Evolutionary conservation across 1,140 invertebrate genomes (phyloP).

Genomic region (Dinoponera quadriceps): DNA sequence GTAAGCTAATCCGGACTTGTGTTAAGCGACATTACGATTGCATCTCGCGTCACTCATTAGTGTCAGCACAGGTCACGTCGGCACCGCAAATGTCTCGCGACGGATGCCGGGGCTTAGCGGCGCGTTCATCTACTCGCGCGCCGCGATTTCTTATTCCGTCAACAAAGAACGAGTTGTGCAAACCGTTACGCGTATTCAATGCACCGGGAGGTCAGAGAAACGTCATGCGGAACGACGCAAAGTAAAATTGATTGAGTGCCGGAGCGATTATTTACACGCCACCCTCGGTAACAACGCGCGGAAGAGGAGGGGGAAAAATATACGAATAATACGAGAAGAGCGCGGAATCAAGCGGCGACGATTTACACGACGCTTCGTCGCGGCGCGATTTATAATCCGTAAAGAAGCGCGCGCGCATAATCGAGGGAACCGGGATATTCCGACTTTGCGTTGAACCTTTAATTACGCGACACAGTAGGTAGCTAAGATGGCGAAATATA

Average conservation of each 20-base stretch:
- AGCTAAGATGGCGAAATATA: no score
- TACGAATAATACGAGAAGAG: no score
- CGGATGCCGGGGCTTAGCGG: background rate
- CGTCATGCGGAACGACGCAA: background rate
- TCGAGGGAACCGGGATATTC: no score
- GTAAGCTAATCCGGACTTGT: slow-evolving; percentile 18
- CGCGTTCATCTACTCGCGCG: background rate
- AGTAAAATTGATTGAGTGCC: background rate
- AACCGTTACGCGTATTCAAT: slow-evolving; percentile 30
- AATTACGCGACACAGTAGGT: no score
- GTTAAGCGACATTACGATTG: slow-evolving; percentile 2
- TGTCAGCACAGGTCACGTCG: background rate
- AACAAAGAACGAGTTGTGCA: background rate
- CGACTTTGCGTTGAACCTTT: no score
- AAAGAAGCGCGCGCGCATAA: no score
- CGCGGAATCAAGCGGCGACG: no score
- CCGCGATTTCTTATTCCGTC: background rate
- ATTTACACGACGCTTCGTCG: no score
- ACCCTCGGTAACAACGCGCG: no score
- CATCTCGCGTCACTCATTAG: background rate
- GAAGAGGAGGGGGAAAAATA: no score
- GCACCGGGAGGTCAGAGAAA: background rate
- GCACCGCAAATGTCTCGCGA: background rate
- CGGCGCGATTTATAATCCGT: no score
- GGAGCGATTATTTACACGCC: slow-evolving; percentile 2